A percentile compares a stretch with the other conserved stretches of the same genome.
Conservation (phyloP, 2,797 vertebrate genomes). For the Enoplosus armatus region DNA sequence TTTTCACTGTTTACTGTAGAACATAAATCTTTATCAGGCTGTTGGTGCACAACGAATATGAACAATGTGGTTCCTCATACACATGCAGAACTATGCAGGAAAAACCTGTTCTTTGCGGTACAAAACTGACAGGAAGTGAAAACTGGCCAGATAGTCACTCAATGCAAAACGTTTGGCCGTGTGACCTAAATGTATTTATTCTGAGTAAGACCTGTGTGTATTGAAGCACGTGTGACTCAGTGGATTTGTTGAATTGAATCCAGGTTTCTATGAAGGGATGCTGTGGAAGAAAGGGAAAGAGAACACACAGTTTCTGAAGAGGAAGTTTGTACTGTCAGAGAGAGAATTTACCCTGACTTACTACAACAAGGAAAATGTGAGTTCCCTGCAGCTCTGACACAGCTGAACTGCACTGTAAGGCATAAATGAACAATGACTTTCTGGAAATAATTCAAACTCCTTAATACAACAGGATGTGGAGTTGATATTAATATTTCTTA, state of each 20-base stretch:
- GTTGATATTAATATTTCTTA: neutral
- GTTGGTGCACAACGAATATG: neutral
- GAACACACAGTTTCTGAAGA: conserved; percentile 88
- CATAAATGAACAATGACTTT: neutral
- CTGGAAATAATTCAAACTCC: neutral
- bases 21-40: neutral
- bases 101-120: conserved; percentile 42
- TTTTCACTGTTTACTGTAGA: neutral
- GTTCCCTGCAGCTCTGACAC: conserved; percentile 59
- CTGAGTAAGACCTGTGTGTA: neutral
- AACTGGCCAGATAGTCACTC: neutral
- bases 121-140: conserved; percentile 27
- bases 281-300: conserved; percentile 94
- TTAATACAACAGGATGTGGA: neutral
- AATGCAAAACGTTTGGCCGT: neutral
- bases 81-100: conserved; percentile 22
- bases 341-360: conserved; percentile 91
- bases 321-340: conserved; percentile 90
- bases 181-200: neutral
- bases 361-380: conserved; percentile 92
- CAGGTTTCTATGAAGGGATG: conserved; percentile 90
- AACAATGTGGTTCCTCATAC: conserved; percentile 39
- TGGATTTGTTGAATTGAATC: neutral
- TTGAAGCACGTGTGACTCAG: neutral
- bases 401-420: neutral